A percentile compares a stretch with the other conserved stretches of the same genome.
These are phyloP conservation scores for Drosophila kanekoi DNA, from an alignment of 2,888 invertebrate species.

Conservation along the genomic window DNA sequence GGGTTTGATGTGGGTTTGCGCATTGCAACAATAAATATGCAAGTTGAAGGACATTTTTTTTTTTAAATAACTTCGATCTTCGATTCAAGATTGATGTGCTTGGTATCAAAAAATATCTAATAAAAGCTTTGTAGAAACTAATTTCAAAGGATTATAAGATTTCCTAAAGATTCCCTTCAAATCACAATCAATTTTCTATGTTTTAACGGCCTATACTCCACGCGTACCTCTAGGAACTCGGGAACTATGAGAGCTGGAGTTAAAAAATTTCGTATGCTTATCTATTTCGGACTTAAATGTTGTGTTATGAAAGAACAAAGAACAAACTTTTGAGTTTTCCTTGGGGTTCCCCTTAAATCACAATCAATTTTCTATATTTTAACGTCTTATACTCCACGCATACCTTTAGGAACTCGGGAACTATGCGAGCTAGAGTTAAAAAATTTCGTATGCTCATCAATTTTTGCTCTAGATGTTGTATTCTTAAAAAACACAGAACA, in stretches of 20 bases:
- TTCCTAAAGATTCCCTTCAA: neutral
- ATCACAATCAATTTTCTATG: neutral
- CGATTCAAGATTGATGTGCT: neutral
- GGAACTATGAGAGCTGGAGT: neutral
- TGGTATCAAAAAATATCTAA: no score
- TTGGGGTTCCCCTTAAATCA: neutral
- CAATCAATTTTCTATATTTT: neutral
- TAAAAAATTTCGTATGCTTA: neutral
- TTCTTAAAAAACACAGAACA: no score
- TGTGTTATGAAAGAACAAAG: no score
- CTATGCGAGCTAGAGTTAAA: neutral
- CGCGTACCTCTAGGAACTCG: neutral
- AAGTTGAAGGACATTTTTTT: conserved; percentile 6
- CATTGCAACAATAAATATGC: conserved; percentile 2
- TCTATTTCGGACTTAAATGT: neutral
- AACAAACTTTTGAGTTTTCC: no score
- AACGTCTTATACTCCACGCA: neutral
- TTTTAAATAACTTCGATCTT: no score
- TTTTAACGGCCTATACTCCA: neutral
- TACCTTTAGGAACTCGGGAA: neutral
- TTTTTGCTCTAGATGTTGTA: no score
- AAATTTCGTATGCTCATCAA: neutral
- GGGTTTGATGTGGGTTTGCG: conserved; percentile 64
- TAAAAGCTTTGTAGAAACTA: no score
- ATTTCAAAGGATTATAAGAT: no score